Base-by-base conservation (phyloP, 2,888 invertebrate species). In the Mycalesis mineus region DNA sequence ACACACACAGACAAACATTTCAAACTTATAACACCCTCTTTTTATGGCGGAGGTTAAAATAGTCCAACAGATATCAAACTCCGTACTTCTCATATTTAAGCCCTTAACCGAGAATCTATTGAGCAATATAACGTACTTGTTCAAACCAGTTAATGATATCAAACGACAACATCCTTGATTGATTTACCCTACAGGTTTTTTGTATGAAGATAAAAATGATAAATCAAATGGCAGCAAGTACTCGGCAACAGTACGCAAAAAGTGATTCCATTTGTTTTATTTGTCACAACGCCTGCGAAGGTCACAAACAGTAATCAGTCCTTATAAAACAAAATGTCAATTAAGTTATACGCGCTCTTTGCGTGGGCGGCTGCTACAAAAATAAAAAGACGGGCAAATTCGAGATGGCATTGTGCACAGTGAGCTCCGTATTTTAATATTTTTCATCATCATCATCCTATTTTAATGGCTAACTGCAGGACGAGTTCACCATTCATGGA, bases 261-360 rank as follows among this genome's bases (percentile, higher is more conserved):
- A 56, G 37, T 49, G 31, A 28, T 51, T 50, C 39, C 51, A 36
- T 49, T 57, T 48, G 37, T 57, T 54, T 58, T 42, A 53, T 47
- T 58, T 42, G 48, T 48, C 45, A 53, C 17, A 36, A 29, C 44
- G 48, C 28, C 41, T 48, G 33, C 37, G 53, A 58, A 53, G 57
- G 57, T 52, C 40, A 36, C 51, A 51, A 42, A 13, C 37, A 50
- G 47, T 47, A 41, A 57, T 37, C 29, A 58, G 48, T 54, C 42
- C 40, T 29, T 48, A 53, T 33, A 58, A 57, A 56, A 51, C 56
- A 31, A 56, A 58, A 58, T 57, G 57, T 57, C 57, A 53, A 57
- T 48, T 53, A 48, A 53, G 29, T 40, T 51, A 37, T 37, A 28
- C 14, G 39, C 15, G 51, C 29, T 29, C 31, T 31, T 28, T 15